Base-by-base conservation (phyloP, 2,888 invertebrate genomes). In the Hoplodrina blanda region DNA sequence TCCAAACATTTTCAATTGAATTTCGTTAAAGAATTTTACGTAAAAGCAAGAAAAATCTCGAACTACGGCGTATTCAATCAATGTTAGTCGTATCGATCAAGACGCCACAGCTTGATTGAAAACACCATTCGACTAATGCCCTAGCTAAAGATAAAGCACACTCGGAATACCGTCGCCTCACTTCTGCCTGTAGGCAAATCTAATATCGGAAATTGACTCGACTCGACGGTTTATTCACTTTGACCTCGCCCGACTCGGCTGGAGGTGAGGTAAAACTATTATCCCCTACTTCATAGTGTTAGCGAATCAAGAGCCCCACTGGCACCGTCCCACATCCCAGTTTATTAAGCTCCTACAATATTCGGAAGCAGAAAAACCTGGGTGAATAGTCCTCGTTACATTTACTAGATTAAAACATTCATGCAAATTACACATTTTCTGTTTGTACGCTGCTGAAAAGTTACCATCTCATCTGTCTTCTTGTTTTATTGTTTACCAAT, bases 171-270 rank as follows among this genome's bases (percentile, higher is more conserved):
- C 85, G 85, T 85, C 87, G 84, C 85, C 81, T 83, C 81, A 85
- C 83, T 87, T 88, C 87, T 85, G 88, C 87, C 85, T 86, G 87
- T 88, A 91, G 89, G 91, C 90, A 91, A 94, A 94, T 94, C 90
- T 93, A 93, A 93, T 94, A 94, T 92, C 93, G 91, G 92, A 94
- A 94, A 93, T 94, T 92, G 92, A 92, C 89, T 91, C 87, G 92
- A 92, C 88, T 91, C 88, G 85, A 88, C 89, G 88, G 90, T 90
- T 91, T 92, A 91, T 92, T 91, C 91, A 88, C 89, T 93, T 89
- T 89, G 90, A 90, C 91, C 91, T 92, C 91, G 89, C 88, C 75
- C 83, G 79, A 80, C 86, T 86, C 85, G 73, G 74, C 86, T 87
- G 88, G 86, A 91, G 90, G 89, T 88, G 87, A 90, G 90, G 88